A percentile compares a stretch with the other conserved stretches of the same genome.
Evolutionary conservation across 2,113 vertebrate genomes (phyloP).

Genomic region (Arizona elegans): DNA sequence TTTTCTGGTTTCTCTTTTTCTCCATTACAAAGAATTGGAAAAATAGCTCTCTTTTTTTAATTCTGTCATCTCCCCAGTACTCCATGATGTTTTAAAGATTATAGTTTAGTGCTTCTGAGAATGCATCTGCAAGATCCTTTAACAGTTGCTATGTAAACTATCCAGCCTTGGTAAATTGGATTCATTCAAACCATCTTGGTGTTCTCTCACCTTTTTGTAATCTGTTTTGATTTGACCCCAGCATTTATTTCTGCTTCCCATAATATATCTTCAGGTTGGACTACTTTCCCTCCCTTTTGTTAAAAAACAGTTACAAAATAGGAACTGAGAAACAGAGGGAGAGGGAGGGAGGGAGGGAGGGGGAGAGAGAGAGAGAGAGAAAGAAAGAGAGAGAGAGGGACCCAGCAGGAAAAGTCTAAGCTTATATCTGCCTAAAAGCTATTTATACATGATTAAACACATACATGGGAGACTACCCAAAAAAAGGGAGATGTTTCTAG

Average conservation of each 20-base stretch:
- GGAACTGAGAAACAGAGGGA: neutral
- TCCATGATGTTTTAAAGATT: neutral
- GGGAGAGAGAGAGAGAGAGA: neutral
- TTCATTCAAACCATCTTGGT: neutral
- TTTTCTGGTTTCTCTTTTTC: neutral
- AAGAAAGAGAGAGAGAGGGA: no score
- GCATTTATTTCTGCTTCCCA: neutral
- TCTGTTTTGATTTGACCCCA: neutral
- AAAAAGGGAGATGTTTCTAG: neutral
- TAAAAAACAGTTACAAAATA: neutral
- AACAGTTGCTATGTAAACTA: neutral
- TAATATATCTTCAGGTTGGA: neutral
- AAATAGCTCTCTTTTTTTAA: neutral
- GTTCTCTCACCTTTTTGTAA: neutral
- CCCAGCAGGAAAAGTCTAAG: neutral
- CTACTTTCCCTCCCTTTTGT: neutral
- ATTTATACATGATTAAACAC: constrained; percentile 10
- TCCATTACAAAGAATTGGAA: neutral
- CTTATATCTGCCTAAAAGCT: constrained; percentile 11
- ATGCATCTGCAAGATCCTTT: neutral
- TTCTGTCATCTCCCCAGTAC: neutral
- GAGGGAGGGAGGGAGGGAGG: neutral
- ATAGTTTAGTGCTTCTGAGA: neutral
- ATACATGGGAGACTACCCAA: neutral
- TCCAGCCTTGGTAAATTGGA: neutral